Conservation (phyloP, 1,140 invertebrate species). For the Drosophila sulfurigaster region DNA sequence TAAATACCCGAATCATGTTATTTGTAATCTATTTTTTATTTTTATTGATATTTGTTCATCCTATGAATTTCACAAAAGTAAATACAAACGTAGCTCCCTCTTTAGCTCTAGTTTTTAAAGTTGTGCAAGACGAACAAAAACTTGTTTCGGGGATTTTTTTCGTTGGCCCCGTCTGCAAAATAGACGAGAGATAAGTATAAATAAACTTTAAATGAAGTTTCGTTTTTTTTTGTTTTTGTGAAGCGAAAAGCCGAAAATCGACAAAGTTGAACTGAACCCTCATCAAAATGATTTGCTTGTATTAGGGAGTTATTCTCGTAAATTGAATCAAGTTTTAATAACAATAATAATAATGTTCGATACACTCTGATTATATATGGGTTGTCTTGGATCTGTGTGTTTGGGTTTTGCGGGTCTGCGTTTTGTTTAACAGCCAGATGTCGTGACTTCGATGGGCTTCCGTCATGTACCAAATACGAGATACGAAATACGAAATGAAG, state of each 20-base stretch:
- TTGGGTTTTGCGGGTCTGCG: no score
- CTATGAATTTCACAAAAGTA: slow-evolving; percentile 1
- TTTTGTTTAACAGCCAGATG: slow-evolving; percentile 6
- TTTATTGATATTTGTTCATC: slow-evolving; percentile 11
- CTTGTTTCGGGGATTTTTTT: slow-evolving; percentile 31
- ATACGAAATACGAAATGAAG: background rate
- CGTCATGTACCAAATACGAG: slow-evolving; percentile 1
- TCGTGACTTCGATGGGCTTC: slow-evolving; percentile 36
- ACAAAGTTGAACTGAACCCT: slow-evolving; percentile 15
- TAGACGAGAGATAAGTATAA: background rate
- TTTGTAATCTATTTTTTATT: slow-evolving; percentile 18
- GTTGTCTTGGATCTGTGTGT: background rate
- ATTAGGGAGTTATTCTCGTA: slow-evolving; percentile 6
- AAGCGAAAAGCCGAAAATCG: background rate
- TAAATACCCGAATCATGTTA: background rate
- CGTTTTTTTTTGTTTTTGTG: background rate
- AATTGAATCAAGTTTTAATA: slow-evolving; percentile 30
- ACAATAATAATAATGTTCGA: slow-evolving; percentile 14
- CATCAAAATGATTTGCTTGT: slow-evolving; percentile 26
- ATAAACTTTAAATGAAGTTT: slow-evolving; percentile 11
- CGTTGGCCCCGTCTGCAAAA: background rate
- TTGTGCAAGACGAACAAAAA: slow-evolving; percentile 15
- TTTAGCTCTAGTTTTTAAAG: background rate
- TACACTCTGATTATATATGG: slow-evolving; percentile 15
- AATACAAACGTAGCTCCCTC: background rate